Conservation (phyloP, 2,797 vertebrate genomes). For the Uromys caudimaculatus region DNA sequence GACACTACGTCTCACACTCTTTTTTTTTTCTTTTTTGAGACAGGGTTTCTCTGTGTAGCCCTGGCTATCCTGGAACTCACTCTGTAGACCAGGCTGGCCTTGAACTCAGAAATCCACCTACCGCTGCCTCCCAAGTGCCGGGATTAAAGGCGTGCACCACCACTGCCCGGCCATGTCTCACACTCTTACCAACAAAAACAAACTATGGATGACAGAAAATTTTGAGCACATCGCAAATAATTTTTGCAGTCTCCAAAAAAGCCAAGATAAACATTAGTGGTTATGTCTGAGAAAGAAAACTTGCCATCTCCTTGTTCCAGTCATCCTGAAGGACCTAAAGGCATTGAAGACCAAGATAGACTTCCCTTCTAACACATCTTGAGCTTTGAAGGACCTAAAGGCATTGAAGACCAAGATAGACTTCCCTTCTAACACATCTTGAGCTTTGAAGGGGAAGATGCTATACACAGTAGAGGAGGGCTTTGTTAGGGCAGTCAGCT, state of each 20-base stretch:
- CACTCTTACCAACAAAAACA: neutral
- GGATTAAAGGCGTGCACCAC: no score
- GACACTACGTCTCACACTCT: neutral
- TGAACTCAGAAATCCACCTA: no score
- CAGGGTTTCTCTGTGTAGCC: no score
- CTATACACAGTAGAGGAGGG: neutral
- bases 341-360: neutral
- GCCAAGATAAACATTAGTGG: conserved; percentile 28
- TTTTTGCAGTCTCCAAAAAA: conserved; percentile 51
- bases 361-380: neutral
- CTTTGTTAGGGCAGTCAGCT: neutral
- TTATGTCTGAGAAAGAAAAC: conserved; percentile 27
- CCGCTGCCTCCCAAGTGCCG: no score
- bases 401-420: neutral
- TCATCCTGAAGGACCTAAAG: neutral
- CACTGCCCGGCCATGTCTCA: no score
- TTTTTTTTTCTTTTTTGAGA: no score
- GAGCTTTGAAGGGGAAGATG: neutral
- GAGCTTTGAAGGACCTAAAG: neutral
- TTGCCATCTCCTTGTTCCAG: neutral
- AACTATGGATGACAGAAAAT: neutral
- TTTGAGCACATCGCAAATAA: conserved; percentile 22
- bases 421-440: neutral
- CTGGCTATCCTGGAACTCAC: no score
- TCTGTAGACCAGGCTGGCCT: no score